Conservation (phyloP, 2,797 vertebrate species). For the Bradypus variegatus region DNA sequence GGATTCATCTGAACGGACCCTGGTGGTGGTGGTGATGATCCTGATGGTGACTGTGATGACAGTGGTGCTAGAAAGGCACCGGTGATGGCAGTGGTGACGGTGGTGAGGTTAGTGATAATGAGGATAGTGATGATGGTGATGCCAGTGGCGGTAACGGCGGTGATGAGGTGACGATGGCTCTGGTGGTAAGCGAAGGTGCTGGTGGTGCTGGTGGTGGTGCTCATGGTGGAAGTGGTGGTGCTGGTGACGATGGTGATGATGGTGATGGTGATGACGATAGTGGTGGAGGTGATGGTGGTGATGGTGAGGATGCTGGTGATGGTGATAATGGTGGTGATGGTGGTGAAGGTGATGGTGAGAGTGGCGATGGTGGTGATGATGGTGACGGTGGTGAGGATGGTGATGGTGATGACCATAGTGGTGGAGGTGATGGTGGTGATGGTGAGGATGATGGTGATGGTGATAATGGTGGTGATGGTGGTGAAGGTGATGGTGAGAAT, state of each 20-base stretch:
- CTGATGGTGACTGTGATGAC: neutral
- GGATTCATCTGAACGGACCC: neutral
- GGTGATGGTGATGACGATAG: no score
- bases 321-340: no score
- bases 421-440: no score
- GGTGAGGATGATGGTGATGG: no score
- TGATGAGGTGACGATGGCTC: neutral
- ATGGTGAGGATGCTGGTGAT: no score
- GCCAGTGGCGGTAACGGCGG: neutral
- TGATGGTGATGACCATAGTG: no score
- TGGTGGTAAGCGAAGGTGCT: neutral
- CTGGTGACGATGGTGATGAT: neutral
- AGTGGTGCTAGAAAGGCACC: neutral
- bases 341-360: neutral
- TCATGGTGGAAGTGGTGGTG: neutral
- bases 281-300: no score
- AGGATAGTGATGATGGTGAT: rapidly evolving
- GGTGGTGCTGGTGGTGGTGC: neutral
- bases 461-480: no score
- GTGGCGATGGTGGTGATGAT: neutral
- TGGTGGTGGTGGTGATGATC: neutral
- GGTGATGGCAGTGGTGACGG: no score
- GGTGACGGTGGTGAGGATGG: neutral
- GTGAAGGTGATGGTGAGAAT: neutral
- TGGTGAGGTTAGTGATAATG: no score